Conservation (phyloP, 2,797 vertebrate species). For the Sarcophilus harrisii region DNA sequence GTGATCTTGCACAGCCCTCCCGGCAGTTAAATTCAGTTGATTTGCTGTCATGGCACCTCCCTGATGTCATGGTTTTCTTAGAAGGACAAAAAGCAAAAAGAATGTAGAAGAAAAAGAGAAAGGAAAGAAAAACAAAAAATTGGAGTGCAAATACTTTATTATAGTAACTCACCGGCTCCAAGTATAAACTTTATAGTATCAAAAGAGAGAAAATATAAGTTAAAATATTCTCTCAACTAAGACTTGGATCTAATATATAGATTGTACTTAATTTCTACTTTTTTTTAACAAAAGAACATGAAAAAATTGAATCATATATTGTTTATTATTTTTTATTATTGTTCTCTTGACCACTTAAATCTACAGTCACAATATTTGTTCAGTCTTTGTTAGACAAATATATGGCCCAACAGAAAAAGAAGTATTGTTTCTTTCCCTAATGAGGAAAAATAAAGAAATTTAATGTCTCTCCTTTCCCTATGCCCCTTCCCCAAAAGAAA, state of each 20-base stretch:
- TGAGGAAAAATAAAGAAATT: not conserved
- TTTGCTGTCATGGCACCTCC: too few relatives aligned
- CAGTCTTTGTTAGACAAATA: conserved; percentile 64
- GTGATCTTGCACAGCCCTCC: too few relatives aligned
- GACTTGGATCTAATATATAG: conserved; percentile 35
- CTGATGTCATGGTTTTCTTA: too few relatives aligned
- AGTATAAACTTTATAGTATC: not conserved
- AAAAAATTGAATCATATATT: conserved; percentile 31
- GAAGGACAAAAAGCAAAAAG: too few relatives aligned
- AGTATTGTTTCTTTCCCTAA: not conserved
- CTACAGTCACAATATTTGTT: not conserved
- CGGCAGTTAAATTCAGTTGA: too few relatives aligned
- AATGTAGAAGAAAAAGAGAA: not conserved
- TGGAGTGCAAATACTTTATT: not conserved
- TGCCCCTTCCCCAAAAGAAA: not conserved
- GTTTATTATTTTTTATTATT: not conserved
- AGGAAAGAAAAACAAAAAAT: not conserved
- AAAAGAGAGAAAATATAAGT: not conserved
- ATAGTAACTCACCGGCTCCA: not conserved
- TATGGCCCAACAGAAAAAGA: conserved; percentile 59
- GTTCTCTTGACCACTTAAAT: not conserved
- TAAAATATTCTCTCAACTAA: conserved; percentile 42
- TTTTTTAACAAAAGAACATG: conserved; percentile 55
- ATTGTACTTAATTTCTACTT: conserved; percentile 44
- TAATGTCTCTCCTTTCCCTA: not conserved